Conservation (phyloP, 2,797 vertebrate genomes). For the Leucoraja ocellata region DNA sequence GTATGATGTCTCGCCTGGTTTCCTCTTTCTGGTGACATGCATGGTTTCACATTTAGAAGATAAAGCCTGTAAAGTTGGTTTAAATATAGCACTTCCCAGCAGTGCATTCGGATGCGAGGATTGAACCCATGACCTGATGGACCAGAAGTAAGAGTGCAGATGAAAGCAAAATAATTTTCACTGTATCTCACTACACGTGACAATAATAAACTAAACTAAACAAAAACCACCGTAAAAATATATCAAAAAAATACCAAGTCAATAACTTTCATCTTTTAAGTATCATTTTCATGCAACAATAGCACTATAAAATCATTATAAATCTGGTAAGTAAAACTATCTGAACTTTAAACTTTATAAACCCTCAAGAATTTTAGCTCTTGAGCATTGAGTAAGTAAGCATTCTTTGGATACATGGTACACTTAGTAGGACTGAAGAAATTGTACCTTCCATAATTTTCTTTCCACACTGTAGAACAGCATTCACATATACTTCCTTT, state of each 20-base stretch:
- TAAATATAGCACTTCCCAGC: too few species aligned
- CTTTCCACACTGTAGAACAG: background rate
- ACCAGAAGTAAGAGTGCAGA: background rate
- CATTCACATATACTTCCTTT: constrained; percentile 40
- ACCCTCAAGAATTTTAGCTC: background rate
- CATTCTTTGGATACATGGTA: background rate
- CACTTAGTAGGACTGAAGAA: background rate
- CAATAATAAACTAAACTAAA: too few species aligned
- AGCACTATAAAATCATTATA: background rate
- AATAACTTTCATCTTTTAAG: background rate
- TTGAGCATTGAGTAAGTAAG: background rate
- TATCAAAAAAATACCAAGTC: background rate
- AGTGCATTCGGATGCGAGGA: too few species aligned
- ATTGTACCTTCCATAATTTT: background rate
- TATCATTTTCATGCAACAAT: background rate
- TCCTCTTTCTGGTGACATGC: too few species aligned
- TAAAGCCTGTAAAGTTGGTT: too few species aligned
- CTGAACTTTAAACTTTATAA: background rate
- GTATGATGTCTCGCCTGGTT: too few species aligned
- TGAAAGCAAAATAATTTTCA: background rate
- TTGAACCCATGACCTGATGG: background rate
- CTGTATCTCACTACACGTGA: too few species aligned
- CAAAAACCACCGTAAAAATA: background rate
- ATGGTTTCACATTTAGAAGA: too few species aligned
- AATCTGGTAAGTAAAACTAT: background rate